Base-by-base conservation (phyloP, 2,888 invertebrate species). In the Tetheella fluctuosa region DNA sequence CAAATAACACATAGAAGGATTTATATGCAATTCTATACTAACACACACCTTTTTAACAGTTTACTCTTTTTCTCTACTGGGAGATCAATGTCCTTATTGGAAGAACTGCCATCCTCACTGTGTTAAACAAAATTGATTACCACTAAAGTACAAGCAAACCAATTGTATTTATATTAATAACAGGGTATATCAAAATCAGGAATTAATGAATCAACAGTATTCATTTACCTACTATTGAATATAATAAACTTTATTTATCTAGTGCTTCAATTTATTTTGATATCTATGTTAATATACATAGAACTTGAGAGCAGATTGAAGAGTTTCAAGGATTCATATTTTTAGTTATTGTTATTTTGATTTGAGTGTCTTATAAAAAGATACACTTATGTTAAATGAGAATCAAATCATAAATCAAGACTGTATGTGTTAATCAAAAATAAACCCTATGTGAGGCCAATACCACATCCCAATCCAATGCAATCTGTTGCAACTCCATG, bases 11-110 rank as follows among this genome's bases (percentile, higher is more conserved):
- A 20, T 57, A 39, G 54, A 54, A 60, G 59, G 61, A 60, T 55
- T 63, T 59, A 64, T 53, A 48, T 65, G 65, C 48, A 48, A 48
- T 20, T 48, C 10, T 48, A 48, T 48, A 48, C 70, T 70, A 69
- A 68, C 68, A 76, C 76, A 72, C 71, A 76, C 78, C 78, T 78
- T 76, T 71, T 65, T 59, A 78, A 71, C 53, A 73, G 71, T 63
- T 68, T 70, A 62, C 64, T 69, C 55, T 69, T 66, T 71, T 66
- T 73, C 64, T 71, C 67, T 64, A 72, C 58, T 54, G 67, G 69
- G 61, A 60, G 73, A 69, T 66, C 65, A 61, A 54, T 64, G 63
- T 73, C 73, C 68, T 69, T 68, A 63, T 65, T 63, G 62, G 71
- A 63, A 59, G 71, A 60, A 65, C 67, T 64, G 63, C 64, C 73